Evolutionary conservation across 2,113 vertebrate species (phyloP).

Genomic region (Takifugu bimaculatus): DNA sequence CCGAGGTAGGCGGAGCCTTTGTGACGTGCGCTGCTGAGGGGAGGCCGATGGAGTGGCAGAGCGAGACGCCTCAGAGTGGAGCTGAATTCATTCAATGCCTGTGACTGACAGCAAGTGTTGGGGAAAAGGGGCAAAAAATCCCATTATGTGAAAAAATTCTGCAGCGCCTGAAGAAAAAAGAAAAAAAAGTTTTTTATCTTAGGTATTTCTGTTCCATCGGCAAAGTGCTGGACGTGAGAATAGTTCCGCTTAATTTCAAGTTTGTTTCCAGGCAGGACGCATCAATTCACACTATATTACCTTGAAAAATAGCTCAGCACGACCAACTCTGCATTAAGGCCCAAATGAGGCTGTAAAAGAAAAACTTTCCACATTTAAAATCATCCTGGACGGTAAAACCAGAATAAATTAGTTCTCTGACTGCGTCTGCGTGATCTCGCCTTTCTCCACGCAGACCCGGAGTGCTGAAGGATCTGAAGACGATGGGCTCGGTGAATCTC

Average conservation of each 20-base stretch:
- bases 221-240: not conserved
- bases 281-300: constrained; percentile 6
- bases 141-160: constrained; percentile 35
- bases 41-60: constrained; percentile 47
- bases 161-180: not conserved
- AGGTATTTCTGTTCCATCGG: not conserved
- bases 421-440: not conserved
- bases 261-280: not conserved
- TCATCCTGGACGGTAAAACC: too few relatives aligned
- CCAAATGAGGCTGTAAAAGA: too few relatives aligned
- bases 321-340: not conserved
- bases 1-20: not conserved
- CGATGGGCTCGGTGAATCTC: constrained; percentile 94
- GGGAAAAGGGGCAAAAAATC: constrained; percentile 4
- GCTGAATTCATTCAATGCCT: constrained; percentile 39
- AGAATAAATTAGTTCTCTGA: not conserved
- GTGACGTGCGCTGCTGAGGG: constrained; percentile 23
- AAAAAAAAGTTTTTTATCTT: not conserved
- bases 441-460: constrained; percentile 79
- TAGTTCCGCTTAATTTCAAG: not conserved
- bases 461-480: constrained; percentile 94
- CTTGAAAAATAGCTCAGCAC: not conserved
- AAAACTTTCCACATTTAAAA: too few relatives aligned
- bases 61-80: constrained; percentile 39
- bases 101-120: constrained; percentile 48